These are phyloP conservation scores for Euphonia xanthogaster DNA, from an alignment of 2,797 vertebrate genomes.

Conservation along the genomic window DNA sequence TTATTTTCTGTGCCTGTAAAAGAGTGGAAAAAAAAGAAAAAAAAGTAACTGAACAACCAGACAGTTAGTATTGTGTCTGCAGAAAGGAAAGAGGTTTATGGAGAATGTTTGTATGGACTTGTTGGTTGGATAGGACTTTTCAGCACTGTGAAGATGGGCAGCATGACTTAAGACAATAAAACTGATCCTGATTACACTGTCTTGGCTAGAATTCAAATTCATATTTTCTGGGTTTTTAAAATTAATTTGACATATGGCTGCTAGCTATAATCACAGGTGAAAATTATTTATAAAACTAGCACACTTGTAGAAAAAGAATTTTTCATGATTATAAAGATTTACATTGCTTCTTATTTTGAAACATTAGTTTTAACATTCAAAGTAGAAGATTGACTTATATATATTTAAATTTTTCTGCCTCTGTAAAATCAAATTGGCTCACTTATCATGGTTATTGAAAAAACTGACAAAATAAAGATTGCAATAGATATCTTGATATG, in stretches of 20 bases:
- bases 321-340: background rate
- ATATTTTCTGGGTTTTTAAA: background rate
- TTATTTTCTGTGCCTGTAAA: background rate
- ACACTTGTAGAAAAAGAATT: background rate
- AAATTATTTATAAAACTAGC: background rate
- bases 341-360: background rate
- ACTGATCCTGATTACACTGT: background rate
- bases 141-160: background rate
- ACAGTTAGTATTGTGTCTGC: background rate
- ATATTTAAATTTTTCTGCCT: background rate
- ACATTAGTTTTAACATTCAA: background rate
- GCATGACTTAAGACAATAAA: background rate
- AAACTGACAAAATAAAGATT: background rate
- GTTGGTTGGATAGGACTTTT: background rate
- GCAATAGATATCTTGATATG: background rate
- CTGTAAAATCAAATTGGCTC: background rate
- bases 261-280: background rate
- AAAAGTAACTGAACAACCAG: background rate
- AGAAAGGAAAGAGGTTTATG: background rate
- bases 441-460: background rate
- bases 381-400: background rate
- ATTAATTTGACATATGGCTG: background rate
- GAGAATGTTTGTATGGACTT: background rate
- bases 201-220: background rate
- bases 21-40: accelerated